Percentiles rank a stretch among this genome's conserved stretches.
Evolutionary conservation across 2,888 invertebrate genomes (phyloP).

Genomic region (Globia sparganii): DNA sequence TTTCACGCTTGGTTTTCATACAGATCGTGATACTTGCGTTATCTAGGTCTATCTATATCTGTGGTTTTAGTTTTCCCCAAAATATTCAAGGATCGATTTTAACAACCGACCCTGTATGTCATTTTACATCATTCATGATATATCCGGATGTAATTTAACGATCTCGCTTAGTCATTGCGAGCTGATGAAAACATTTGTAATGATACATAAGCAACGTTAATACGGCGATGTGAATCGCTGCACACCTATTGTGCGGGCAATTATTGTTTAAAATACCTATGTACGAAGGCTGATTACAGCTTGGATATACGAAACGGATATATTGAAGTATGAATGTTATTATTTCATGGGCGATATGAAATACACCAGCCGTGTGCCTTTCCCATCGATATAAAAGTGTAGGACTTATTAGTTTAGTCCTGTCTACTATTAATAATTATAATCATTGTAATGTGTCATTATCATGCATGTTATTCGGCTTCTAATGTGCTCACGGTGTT

Average conservation of each 20-base stretch:
- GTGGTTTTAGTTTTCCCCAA: neutral
- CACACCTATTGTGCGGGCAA: constrained; percentile 37
- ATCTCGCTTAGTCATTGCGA: constrained; percentile 24
- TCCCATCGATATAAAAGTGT: neutral
- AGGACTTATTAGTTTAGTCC: too few species aligned
- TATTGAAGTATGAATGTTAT: neutral
- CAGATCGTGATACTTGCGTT: too few species aligned
- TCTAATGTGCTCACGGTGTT: too few species aligned
- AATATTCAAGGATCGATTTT: too few species aligned
- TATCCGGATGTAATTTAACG: constrained; percentile 39
- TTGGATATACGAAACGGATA: constrained; percentile 19
- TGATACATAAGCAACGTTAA: constrained; percentile 58
- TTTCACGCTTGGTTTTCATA: too few species aligned
- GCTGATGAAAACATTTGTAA: constrained; percentile 50
- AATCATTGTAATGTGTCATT: too few species aligned
- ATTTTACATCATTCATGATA: neutral
- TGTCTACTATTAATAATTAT: too few species aligned
- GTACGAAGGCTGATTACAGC: constrained; percentile 21
- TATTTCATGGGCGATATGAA: neutral
- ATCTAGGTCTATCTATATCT: too few species aligned
- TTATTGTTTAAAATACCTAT: constrained; percentile 36
- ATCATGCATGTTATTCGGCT: too few species aligned
- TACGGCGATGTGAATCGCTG: constrained; percentile 34
- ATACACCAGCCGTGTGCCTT: neutral
- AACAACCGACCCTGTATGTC: constrained; percentile 14